Evolutionary conservation across 2,888 invertebrate genomes (phyloP).

Genomic region (Eupithecia centaureata): DNA sequence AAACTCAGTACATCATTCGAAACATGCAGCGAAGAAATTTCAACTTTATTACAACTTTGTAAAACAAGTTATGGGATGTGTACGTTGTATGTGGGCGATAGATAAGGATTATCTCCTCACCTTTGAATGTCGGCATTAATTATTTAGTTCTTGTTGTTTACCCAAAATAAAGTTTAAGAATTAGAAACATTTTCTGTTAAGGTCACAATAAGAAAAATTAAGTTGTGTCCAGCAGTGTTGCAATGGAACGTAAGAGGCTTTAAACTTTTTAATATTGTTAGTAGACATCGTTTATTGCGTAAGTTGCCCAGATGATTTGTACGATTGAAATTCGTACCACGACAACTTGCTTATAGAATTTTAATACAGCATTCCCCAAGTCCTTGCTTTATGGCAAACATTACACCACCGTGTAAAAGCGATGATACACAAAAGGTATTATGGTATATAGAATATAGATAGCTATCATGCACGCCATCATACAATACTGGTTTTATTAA

Average conservation of each 20-base stretch:
- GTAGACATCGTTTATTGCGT: not conserved
- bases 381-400: not conserved
- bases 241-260: no score
- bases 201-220: not conserved
- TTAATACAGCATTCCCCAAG: not conserved
- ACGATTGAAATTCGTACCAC: not conserved
- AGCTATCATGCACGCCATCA: not conserved
- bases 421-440: not conserved
- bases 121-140: slow-evolving; percentile 40
- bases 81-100: slow-evolving; percentile 61
- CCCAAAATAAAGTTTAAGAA: slow-evolving; percentile 21
- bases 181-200: slow-evolving; percentile 12
- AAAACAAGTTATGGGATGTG: slow-evolving; percentile 35
- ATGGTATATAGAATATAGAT: not conserved
- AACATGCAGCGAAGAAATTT: slow-evolving; percentile 43
- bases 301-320: not conserved
- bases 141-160: slow-evolving; percentile 33
- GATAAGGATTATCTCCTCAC: slow-evolving; percentile 64
- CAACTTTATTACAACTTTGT: slow-evolving; percentile 50
- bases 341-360: slow-evolving; percentile 1
- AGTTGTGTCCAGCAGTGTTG: no score
- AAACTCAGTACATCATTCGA: slow-evolving; percentile 35
- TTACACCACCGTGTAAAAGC: not conserved
- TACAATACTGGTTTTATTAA: no score
- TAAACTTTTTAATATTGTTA: not conserved